Evolutionary conservation across 2,888 invertebrate species (phyloP).

Genomic region (Epinotia nisella): DNA sequence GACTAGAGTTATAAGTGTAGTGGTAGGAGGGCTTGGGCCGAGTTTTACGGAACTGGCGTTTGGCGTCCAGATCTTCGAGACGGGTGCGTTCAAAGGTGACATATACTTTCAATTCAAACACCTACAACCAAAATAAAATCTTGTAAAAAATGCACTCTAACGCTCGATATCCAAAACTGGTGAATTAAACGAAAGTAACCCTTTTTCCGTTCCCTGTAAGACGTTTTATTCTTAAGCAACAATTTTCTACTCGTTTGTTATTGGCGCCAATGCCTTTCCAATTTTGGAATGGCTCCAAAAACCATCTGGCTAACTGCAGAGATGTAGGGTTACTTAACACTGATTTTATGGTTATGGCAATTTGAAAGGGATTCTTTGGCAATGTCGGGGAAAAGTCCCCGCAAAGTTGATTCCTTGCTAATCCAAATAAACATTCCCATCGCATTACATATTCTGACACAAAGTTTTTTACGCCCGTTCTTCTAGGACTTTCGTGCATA

Average conservation of each 20-base stretch:
- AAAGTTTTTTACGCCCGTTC: no score
- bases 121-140: neutral
- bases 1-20: no score
- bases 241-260: neutral
- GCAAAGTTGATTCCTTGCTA: neutral
- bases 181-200: neutral
- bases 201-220: neutral
- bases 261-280: slow-evolving; percentile 28
- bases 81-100: no score
- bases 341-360: neutral
- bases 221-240: neutral
- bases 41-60: no score
- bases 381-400: neutral
- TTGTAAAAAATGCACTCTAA: neutral
- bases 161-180: neutral
- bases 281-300: slow-evolving; percentile 27
- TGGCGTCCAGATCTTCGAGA: no score
- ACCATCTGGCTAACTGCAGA: slow-evolving; percentile 6
- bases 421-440: no score
- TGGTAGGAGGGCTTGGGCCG: no score
- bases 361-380: neutral
- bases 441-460: no score
- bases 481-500: no score
- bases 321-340: neutral
- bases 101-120: neutral